Evolutionary conservation across 2,888 invertebrate species (phyloP).

Genomic region (Myopa testacea): DNA sequence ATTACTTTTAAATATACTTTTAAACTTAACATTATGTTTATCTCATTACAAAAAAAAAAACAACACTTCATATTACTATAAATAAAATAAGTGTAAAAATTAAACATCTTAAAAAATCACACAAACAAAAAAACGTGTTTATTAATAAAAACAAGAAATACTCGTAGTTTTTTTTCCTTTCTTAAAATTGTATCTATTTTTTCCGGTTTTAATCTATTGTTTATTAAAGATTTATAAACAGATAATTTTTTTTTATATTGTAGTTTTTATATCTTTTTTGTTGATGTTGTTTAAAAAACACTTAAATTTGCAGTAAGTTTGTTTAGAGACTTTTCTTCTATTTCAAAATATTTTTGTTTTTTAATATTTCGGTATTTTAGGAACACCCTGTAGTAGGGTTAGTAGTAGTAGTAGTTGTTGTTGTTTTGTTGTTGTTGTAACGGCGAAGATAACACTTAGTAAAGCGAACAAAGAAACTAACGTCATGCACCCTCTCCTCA

Average conservation of each 20-base stretch:
- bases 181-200: background rate
- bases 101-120: no score
- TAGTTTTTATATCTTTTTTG: conserved; percentile 47
- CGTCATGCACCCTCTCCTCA: background rate
- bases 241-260: conserved; percentile 3
- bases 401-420: conserved; percentile 21
- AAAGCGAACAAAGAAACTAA: conserved; percentile 16
- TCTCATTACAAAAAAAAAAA: no score
- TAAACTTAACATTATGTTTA: no score
- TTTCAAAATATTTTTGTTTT: conserved; percentile 24
- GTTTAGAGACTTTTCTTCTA: conserved; percentile 19
- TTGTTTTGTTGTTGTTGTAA: conserved; percentile 25
- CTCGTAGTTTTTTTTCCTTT: background rate
- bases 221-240: background rate
- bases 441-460: conserved; percentile 35
- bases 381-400: conserved; percentile 55
- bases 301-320: conserved; percentile 53
- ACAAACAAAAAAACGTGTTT: no score
- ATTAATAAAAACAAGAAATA: background rate
- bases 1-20: no score
- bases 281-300: conserved; percentile 54
- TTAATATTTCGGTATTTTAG: conserved; percentile 47
- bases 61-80: no score
- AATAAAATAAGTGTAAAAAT: no score
- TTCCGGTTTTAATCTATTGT: conserved; percentile 17